A percentile compares a stretch with the other conserved stretches of the same genome.
phyloP scores from a whole-genome alignment of 2,113 vertebrate genomes.

The Seriola quinqueradiata region DNA sequence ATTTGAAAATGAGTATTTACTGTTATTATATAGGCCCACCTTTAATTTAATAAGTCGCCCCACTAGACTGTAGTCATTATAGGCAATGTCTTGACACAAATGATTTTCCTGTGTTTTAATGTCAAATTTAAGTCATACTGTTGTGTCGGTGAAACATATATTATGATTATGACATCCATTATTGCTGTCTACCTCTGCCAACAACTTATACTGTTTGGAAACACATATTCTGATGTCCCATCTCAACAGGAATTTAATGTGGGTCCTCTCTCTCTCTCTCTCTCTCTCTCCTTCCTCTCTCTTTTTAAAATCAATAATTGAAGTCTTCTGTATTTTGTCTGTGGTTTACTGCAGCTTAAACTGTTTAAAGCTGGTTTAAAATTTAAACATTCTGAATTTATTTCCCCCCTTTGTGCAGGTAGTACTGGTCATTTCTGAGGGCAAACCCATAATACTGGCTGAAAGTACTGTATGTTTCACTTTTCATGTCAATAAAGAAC shows the following conservation, averaged over 20 bases:
- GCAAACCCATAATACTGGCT: constrained; percentile 84
- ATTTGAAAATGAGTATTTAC: constrained; percentile 73
- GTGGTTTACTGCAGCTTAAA: constrained; percentile 60
- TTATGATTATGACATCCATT: constrained; percentile 70
- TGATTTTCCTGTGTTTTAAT: constrained; percentile 67
- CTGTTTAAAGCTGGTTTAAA: constrained; percentile 49
- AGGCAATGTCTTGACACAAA: constrained; percentile 57
- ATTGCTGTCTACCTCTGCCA: constrained; percentile 83
- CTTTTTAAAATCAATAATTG: constrained; percentile 46
- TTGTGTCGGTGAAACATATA: constrained; percentile 72
- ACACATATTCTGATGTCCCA: constrained; percentile 37
- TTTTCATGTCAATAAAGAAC: constrained; percentile 96
- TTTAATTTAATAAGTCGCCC: constrained; percentile 60
- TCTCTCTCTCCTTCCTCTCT: constrained; percentile 21
- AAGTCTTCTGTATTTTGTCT: constrained; percentile 63
- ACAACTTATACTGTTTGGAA: constrained; percentile 61
- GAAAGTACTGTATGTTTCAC: constrained; percentile 89
- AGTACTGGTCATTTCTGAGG: constrained; percentile 84
- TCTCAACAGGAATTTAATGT: constrained; percentile 39
- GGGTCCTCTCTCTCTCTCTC: constrained; percentile 24
- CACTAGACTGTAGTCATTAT: constrained; percentile 61
- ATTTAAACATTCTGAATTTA: constrained; percentile 53
- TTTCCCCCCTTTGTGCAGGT: constrained; percentile 42
- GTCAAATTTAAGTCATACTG: constrained; percentile 62
- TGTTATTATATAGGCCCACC: constrained; percentile 66